phyloP scores from a whole-genome alignment of 2,797 vertebrate species.

The Paguma larvata region DNA sequence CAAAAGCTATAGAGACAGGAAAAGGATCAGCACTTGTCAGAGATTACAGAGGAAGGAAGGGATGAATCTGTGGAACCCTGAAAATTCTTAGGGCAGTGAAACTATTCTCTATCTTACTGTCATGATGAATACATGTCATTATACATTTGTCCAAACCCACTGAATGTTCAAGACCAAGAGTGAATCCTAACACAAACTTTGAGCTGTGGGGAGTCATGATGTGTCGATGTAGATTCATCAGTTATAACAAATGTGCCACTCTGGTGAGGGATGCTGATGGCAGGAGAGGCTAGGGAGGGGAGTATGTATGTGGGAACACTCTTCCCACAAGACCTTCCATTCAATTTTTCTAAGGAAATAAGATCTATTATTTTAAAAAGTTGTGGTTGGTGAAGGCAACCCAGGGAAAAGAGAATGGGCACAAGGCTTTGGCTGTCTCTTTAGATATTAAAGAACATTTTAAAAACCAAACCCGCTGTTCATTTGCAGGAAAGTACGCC shows the following conservation, averaged over 20 bases:
- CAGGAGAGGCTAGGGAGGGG: background rate
- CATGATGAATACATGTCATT: background rate
- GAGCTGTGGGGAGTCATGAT: background rate
- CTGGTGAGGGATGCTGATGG: background rate
- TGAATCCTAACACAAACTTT: background rate
- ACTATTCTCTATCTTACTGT: background rate
- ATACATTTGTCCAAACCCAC: background rate
- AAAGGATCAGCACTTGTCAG: background rate
- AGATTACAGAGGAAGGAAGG: too few species aligned
- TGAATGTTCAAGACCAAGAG: too few species aligned
- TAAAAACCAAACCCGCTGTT: constrained; percentile 13
- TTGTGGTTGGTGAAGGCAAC: background rate
- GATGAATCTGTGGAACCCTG: background rate
- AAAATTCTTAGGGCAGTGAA: background rate
- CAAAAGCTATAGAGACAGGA: background rate
- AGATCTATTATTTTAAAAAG: background rate
- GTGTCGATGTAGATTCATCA: background rate
- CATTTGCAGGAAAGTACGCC: background rate
- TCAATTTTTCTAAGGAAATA: background rate
- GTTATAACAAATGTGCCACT: background rate
- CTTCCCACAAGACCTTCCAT: background rate
- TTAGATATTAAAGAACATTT: background rate
- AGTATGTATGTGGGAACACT: background rate
- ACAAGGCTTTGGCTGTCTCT: background rate
- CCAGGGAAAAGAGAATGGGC: background rate